phyloP scores from a whole-genome alignment of 1,140 invertebrate genomes.

The Drosophila nigromelanica region DNA sequence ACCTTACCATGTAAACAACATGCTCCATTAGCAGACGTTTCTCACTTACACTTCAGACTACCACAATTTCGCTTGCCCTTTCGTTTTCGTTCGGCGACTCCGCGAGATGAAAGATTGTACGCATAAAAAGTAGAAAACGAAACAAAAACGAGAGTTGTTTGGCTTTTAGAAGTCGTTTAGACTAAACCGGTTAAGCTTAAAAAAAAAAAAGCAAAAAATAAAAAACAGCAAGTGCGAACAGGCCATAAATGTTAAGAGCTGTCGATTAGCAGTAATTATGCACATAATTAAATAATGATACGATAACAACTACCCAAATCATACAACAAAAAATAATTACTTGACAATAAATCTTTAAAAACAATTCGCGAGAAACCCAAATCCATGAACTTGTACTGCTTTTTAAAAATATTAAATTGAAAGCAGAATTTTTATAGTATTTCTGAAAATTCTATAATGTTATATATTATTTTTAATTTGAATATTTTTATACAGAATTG shows the following conservation, averaged over 20 bases:
- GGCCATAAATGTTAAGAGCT: constrained; percentile 22
- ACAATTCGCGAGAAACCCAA: not conserved
- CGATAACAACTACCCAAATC: not conserved
- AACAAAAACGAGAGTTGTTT: constrained; percentile 74
- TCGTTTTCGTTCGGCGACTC: constrained; percentile 56
- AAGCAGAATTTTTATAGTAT: too few relatives aligned
- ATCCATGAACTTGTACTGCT: too few relatives aligned
- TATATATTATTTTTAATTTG: too few relatives aligned
- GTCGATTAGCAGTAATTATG: constrained; percentile 23
- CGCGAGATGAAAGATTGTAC: constrained; percentile 35
- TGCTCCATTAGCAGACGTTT: constrained; percentile 38
- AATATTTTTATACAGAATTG: too few relatives aligned
- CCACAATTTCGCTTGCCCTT: constrained; percentile 71
- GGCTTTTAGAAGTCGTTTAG: constrained; percentile 63
- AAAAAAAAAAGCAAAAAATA: constrained; percentile 26
- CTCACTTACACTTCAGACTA: constrained; percentile 19
- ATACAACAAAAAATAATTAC: not conserved
- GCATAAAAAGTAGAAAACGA: constrained; percentile 6
- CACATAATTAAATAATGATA: constrained; percentile 29
- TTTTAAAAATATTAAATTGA: too few relatives aligned
- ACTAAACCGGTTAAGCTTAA: constrained; percentile 2
- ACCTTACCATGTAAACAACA: constrained; percentile 64
- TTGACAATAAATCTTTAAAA: not conserved
- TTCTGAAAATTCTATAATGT: too few relatives aligned
- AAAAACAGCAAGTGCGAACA: constrained; percentile 25